A percentile compares a stretch with the other conserved stretches of the same genome.
Conservation (phyloP, 2,888 invertebrate species). For the Micoletzkya japonica region DNA sequence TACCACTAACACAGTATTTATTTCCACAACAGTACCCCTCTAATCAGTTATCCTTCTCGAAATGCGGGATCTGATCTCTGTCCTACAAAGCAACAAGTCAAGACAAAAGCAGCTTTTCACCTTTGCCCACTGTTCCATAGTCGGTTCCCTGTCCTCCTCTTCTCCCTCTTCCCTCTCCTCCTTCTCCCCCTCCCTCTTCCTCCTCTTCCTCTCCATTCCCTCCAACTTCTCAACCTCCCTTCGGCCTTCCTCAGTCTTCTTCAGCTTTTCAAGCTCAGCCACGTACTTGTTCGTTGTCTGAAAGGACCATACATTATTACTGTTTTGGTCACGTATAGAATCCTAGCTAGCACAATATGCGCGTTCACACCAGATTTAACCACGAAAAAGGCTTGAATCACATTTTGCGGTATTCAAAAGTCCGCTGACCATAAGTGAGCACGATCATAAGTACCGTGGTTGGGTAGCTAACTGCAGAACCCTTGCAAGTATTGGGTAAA, state of each 20-base stretch:
- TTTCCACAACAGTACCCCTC: too few relatives aligned
- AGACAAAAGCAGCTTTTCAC: neutral
- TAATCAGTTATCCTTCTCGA: too few relatives aligned
- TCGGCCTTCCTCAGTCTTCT: slow-evolving; percentile 1
- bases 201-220: neutral
- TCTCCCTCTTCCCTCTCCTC: neutral
- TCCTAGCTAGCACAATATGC: neutral
- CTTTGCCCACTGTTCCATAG: slow-evolving; percentile 24
- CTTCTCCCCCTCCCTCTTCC: neutral
- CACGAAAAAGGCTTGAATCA: neutral
- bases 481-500: too few relatives aligned
- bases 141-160: neutral
- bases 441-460: too few relatives aligned
- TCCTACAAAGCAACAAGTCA: too few relatives aligned
- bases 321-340: neutral
- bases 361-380: neutral
- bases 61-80: too few relatives aligned
- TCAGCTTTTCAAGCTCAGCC: neutral
- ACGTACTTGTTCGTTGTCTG: slow-evolving; percentile 22
- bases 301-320: neutral
- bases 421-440: neutral
- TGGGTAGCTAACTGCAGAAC: too few relatives aligned
- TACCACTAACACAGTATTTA: too few relatives aligned
- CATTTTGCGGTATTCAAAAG: neutral
- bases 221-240: slow-evolving; percentile 18